Conservation (phyloP, 2,888 invertebrate species). For the Eristalinus aeneus region DNA sequence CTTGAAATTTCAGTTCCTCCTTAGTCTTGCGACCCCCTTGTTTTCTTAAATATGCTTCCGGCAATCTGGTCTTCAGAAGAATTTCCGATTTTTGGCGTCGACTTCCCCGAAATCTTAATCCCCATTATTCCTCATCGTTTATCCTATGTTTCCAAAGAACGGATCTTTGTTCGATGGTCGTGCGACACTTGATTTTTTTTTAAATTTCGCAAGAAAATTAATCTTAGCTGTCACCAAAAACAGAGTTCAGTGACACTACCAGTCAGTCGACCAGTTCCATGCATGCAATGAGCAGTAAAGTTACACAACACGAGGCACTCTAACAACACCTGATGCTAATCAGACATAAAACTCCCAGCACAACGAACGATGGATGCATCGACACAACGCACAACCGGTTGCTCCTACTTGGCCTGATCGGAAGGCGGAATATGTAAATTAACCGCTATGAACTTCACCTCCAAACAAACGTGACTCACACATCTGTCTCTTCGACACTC, state of each 20-base stretch:
- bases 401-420: neutral
- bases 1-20: no score
- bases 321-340: neutral
- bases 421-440: neutral
- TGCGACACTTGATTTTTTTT: neutral
- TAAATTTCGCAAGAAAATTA: neutral
- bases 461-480: neutral
- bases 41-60: no score
- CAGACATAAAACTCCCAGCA: neutral
- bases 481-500: neutral
- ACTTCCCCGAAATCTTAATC: no score
- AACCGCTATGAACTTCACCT: neutral
- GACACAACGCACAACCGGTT: neutral
- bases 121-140: no score
- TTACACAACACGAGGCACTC: neutral
- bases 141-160: neutral
- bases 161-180: neutral
- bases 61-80: no score
- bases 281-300: neutral
- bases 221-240: neutral
- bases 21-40: no score
- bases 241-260: neutral
- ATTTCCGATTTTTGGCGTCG: no score
- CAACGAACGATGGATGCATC: neutral
- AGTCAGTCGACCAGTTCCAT: neutral